Evolutionary conservation across 92 coral and sea anemone species (phyloP), one percentile per base, ranked within the genome.

Genomic region (Palythoa heliodiscus): DNA sequence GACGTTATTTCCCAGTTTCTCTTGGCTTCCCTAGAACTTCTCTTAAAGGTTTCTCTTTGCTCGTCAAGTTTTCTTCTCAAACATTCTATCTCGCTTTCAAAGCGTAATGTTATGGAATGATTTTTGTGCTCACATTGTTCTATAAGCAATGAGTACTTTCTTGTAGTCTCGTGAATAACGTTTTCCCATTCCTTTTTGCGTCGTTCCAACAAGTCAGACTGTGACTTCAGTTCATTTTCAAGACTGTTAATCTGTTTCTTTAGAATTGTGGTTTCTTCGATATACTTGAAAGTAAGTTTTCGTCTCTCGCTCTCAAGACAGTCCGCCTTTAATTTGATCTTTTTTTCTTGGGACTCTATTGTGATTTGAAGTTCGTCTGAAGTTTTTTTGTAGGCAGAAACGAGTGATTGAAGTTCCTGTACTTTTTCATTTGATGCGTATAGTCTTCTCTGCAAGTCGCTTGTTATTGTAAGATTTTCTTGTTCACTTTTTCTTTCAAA

Each of bases 101-200:
- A 57, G 19, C 68, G 2, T 37, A 37, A 57, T 12, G 39, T 77
- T 35, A 4, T 57, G 14, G 13, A 24, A 6, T 5, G 40, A 1
- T 54, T 77, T 55, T 77, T 63, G 9, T 77, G 43, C 19, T 77
- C 82, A 77, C 24, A 7, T 7, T 77, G 66, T 54, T 77, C 52
- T 8, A 77, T 23, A 37, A 23, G 82, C 60, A 54, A 37, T 54
- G 50, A 25, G 20, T 75, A 75, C 17, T 75, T 50, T 75, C 20
- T 58, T 1, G 48, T 77, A 14, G 71, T 39, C 48, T 78, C 83
- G 72, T 78, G 38, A 20, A 78, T 38, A 11, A 61, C 54, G 15
- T n/a, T 64, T 16, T 78, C 83, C 83, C 83, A 78, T 61, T 78
- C 83, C 25, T 78, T 63, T 47, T 78, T 78, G 11, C 73, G 83